phyloP scores from a whole-genome alignment of 2,888 invertebrate species.

The Carcina quercana region DNA sequence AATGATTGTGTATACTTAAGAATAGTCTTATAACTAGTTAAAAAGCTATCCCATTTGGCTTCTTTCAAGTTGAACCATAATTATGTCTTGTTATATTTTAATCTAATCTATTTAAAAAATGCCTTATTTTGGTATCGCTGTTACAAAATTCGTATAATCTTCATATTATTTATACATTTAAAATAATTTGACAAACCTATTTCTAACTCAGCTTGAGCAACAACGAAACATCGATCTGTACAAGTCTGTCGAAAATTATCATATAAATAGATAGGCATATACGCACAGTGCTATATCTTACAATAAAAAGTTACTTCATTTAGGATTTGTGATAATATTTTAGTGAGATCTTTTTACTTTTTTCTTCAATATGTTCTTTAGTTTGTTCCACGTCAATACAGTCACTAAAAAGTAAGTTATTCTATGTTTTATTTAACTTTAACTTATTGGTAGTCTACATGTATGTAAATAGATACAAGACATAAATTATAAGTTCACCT shows the following conservation, averaged over 20 bases:
- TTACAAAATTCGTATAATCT: constrained; percentile 39
- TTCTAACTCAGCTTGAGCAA: constrained; percentile 28
- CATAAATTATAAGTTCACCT: constrained; percentile 66
- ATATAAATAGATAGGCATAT: constrained; percentile 26
- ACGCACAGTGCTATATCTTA: constrained; percentile 42
- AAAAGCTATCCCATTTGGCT: constrained; percentile 71
- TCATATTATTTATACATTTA: constrained; percentile 18
- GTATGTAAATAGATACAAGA: constrained; percentile 51
- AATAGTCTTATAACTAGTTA: constrained; percentile 38
- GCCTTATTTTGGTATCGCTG: constrained; percentile 65
- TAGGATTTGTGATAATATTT: constrained; percentile 49
- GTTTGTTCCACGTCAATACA: constrained; percentile 58
- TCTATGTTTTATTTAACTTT: constrained; percentile 27
- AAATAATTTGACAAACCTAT: constrained; percentile 24
- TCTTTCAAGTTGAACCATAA: constrained; percentile 73
- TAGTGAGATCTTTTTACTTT: constrained; percentile 68
- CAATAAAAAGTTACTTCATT: constrained; percentile 30
- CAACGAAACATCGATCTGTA: constrained; percentile 6
- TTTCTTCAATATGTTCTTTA: constrained; percentile 46
- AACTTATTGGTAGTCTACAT: constrained; percentile 24
- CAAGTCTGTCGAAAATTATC: constrained; percentile 16
- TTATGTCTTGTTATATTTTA: constrained; percentile 65
- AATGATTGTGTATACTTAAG: constrained; percentile 27
- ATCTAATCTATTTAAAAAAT: constrained; percentile 44
- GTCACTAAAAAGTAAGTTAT: constrained; percentile 33